These are phyloP conservation scores for Probaryconus sp. DNA, from an alignment of 1,140 invertebrate genomes.

Conservation along the genomic window DNA sequence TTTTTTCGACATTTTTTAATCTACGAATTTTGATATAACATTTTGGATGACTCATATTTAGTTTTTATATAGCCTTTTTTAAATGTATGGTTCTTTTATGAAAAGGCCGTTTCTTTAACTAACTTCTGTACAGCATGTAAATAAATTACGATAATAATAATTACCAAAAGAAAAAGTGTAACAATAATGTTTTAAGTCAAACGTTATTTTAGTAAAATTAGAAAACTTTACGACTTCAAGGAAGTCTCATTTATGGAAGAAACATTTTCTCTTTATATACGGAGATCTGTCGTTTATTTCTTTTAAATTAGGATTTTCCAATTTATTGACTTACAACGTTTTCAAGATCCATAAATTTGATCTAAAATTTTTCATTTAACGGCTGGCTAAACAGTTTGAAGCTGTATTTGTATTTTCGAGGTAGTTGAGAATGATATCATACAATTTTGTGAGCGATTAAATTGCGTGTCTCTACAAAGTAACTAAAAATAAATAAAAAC, in stretches of 20 bases:
- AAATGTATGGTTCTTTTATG: conserved; percentile 17
- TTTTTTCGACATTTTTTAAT: conserved; percentile 32
- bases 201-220: conserved; percentile 10
- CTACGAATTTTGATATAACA: conserved; percentile 22
- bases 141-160: conserved; percentile 34
- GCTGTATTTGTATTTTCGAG: too few relatives aligned
- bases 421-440: not conserved
- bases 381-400: too few relatives aligned
- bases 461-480: conserved; percentile 41
- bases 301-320: too few relatives aligned
- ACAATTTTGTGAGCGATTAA: conserved; percentile 14
- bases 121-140: conserved; percentile 48
- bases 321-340: too few relatives aligned
- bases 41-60: conserved; percentile 16
- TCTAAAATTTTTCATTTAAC: too few relatives aligned
- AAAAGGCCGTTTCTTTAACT: conserved; percentile 28
- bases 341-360: too few relatives aligned
- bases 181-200: conserved; percentile 10
- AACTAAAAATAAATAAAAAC: conserved; percentile 13
- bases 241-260: conserved; percentile 12
- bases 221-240: conserved; percentile 16
- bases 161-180: conserved; percentile 7
- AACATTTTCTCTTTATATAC: too few relatives aligned
- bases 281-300: too few relatives aligned
- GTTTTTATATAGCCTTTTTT: conserved; percentile 22